phyloP scores from a whole-genome alignment of 2,888 invertebrate species.

The Agrochola circellaris region DNA sequence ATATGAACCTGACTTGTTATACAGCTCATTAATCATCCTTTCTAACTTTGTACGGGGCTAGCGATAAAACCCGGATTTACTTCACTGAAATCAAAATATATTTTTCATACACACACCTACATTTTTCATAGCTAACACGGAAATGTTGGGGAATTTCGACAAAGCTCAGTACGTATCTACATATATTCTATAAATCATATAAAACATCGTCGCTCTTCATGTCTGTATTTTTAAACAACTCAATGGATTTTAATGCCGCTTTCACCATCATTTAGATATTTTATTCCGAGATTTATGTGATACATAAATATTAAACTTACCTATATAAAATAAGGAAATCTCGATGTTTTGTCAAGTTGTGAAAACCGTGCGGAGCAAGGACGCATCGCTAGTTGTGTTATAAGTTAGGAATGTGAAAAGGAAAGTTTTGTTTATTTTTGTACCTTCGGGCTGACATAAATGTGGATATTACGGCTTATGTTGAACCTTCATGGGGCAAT shows the following conservation, averaged over 20 bases:
- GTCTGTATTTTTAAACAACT: no score
- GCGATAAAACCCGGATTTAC: slow-evolving; percentile 53
- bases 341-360: no score
- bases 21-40: slow-evolving; percentile 67
- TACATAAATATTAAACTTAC: neutral
- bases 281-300: neutral
- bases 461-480: slow-evolving; percentile 40
- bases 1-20: slow-evolving; percentile 70
- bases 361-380: neutral
- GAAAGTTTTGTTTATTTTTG: slow-evolving; percentile 44
- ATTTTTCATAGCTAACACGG: slow-evolving; percentile 28
- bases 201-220: neutral
- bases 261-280: neutral
- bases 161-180: neutral
- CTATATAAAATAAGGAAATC: neutral
- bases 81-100: slow-evolving; percentile 54
- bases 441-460: slow-evolving; percentile 50
- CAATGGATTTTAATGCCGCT: neutral
- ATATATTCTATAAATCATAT: neutral
- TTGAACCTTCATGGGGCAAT: slow-evolving; percentile 50
- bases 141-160: slow-evolving; percentile 15
- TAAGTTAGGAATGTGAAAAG: slow-evolving; percentile 37
- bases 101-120: slow-evolving; percentile 43
- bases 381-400: slow-evolving; percentile 1
- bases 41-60: slow-evolving; percentile 60